These are phyloP conservation scores for Atethmia centrago DNA, from an alignment of 2,888 invertebrate species.

Conservation along the genomic window DNA sequence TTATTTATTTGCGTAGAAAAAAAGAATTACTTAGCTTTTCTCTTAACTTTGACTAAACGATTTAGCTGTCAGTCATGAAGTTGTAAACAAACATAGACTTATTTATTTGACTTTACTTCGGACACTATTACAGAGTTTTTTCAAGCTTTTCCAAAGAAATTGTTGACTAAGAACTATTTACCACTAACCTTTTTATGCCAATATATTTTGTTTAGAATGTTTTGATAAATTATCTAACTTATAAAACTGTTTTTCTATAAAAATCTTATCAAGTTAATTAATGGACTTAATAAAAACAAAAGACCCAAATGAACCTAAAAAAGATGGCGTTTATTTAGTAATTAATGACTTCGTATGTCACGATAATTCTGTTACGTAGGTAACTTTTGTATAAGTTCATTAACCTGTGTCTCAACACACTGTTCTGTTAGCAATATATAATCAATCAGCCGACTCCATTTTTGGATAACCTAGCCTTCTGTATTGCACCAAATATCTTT, in stretches of 20 bases:
- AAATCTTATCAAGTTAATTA: neutral
- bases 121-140: constrained; percentile 1
- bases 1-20: constrained; percentile 6
- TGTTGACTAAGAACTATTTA: neutral
- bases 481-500: neutral
- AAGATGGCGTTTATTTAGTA: neutral
- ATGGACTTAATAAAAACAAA: constrained; percentile 4
- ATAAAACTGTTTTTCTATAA: neutral
- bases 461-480: neutral
- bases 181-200: neutral
- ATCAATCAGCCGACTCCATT: neutral
- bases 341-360: neutral
- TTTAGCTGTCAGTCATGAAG: neutral
- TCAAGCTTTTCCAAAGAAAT: neutral
- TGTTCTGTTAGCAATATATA: neutral
- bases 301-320: neutral
- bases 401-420: neutral
- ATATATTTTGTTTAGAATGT: neutral
- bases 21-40: neutral
- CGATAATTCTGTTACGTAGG: neutral
- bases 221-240: constrained; percentile 15
- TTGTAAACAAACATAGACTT: neutral
- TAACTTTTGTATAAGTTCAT: neutral
- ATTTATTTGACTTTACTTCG: constrained; percentile 16
- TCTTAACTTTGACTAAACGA: neutral